Percentiles rank a stretch among this genome's conserved stretches.
Conservation (phyloP, 2,113 vertebrate genomes). For the Carassius carassius region DNA sequence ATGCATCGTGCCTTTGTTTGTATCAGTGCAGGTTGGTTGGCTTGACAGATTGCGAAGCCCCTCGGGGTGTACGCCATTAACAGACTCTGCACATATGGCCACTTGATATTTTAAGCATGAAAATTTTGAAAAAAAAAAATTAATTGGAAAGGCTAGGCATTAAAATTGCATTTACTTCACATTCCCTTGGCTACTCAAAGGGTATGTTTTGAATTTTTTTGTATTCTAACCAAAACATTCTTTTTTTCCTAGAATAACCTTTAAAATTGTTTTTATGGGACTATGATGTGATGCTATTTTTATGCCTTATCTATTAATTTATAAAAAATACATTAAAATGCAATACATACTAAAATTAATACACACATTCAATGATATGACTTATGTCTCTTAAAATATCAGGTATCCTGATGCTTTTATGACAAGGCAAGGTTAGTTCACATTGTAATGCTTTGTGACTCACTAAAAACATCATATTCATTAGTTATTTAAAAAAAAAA, state of each 20-base stretch:
- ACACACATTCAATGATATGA: not conserved
- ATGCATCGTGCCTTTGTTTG: constrained; percentile 34
- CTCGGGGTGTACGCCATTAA: not conserved
- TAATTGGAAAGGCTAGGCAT: not conserved
- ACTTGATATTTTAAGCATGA: constrained; percentile 6
- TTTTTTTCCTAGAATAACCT: not conserved
- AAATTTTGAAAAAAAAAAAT: not conserved
- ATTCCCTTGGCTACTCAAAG: constrained; percentile 11
- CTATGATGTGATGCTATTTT: not conserved
- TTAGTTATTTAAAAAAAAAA: not conserved
- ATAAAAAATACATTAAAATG: not conserved
- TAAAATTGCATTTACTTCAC: constrained; percentile 21
- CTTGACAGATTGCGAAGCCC: constrained; percentile 32
- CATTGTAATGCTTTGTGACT: not conserved
- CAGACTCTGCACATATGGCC: constrained; percentile 20
- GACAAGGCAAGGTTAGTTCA: not conserved
- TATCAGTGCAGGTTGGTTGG: constrained; percentile 15
- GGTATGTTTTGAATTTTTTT: not conserved
- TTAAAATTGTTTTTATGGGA: not conserved
- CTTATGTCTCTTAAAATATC: not conserved
- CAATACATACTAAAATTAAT: not conserved
- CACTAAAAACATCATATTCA: not conserved
- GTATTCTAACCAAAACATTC: not conserved
- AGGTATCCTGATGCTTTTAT: not conserved
- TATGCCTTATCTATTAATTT: not conserved